A percentile compares a stretch with the other conserved stretches of the same genome.
These are phyloP conservation scores for Bugula neritina DNA, from an alignment of 2,888 invertebrate genomes.

Conservation along the genomic window DNA sequence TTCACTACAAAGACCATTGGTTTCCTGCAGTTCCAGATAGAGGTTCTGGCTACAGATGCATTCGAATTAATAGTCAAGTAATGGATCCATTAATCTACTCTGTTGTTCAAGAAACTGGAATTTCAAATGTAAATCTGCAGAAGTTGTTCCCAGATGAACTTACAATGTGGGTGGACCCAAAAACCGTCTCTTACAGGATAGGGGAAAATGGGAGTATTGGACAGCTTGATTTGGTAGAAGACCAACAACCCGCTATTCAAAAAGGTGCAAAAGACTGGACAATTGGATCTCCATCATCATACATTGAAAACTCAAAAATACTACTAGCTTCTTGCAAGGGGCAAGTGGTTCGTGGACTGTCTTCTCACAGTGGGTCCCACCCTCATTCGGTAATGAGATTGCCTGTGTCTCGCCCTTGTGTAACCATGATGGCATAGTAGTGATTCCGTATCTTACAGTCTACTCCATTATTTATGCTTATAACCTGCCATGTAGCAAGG, in stretches of 20 bases:
- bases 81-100: constrained; percentile 65
- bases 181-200: constrained; percentile 65
- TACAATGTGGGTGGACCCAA: constrained; percentile 72
- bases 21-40: constrained; percentile 67
- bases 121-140: constrained; percentile 49
- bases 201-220: constrained; percentile 64
- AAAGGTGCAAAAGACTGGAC: background rate
- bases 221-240: constrained; percentile 48
- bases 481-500: background rate
- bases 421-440: no score
- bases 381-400: background rate
- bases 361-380: background rate
- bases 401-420: no score
- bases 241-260: background rate
- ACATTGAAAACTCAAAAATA: background rate
- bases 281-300: background rate
- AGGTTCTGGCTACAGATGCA: constrained; percentile 68
- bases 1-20: constrained; percentile 66
- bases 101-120: constrained; percentile 64
- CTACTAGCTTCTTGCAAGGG: constrained; percentile 11
- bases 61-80: constrained; percentile 64
- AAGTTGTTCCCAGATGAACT: constrained; percentile 65
- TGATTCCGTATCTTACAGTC: no score
- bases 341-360: background rate
- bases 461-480: no score